phyloP scores from a whole-genome alignment of 2,113 vertebrate genomes.

The Symphodus melops region DNA sequence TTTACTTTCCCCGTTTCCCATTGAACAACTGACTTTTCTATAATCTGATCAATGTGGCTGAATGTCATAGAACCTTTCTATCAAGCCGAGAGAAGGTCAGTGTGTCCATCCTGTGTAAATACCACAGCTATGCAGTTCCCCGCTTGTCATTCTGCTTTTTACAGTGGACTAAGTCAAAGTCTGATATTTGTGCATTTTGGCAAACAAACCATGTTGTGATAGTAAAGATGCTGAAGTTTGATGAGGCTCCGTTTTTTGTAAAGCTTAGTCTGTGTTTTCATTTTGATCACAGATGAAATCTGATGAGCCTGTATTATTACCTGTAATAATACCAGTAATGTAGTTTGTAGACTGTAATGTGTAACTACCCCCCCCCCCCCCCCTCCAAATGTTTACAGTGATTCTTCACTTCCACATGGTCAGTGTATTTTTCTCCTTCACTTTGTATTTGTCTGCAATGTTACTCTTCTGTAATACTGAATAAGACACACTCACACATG shows the following conservation, averaged over 20 bases:
- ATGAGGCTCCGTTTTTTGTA: background rate
- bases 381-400: no score
- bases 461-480: background rate
- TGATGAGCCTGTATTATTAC: no score
- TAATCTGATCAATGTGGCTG: conserved; percentile 66
- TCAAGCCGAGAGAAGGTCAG: conserved; percentile 73
- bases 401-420: no score
- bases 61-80: conserved; percentile 69
- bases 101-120: conserved; percentile 61
- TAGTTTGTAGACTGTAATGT: no score
- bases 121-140: conserved; percentile 44
- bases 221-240: background rate
- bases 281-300: no score
- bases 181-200: conserved; percentile 21
- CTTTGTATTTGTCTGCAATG: no score
- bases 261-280: no score
- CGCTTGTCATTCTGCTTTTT: conserved; percentile 1
- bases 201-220: background rate
- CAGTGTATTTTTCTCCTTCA: background rate
- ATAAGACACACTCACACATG: background rate
- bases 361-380: no score
- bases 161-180: background rate
- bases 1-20: conserved; percentile 30
- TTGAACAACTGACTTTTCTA: conserved; percentile 41
- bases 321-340: no score